phyloP scores from a whole-genome alignment of 2,888 invertebrate species.

The Pachydiplax longipennis region DNA sequence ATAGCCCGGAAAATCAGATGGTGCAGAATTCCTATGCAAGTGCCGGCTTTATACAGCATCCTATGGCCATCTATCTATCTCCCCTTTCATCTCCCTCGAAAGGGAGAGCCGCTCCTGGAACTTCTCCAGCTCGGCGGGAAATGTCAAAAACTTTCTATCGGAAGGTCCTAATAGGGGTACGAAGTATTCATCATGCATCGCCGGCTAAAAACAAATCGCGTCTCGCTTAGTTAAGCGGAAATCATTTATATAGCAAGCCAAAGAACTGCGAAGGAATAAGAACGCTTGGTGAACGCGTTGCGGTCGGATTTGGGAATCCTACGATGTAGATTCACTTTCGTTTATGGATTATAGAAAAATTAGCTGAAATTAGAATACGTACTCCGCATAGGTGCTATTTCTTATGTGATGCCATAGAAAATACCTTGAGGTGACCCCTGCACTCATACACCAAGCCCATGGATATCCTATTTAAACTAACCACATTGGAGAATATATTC shows the following conservation, averaged over 20 bases:
- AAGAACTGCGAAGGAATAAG: not conserved
- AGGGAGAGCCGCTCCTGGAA: not conserved
- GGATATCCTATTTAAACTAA: too few species aligned
- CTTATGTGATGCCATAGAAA: too few species aligned
- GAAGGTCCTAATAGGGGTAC: constrained; percentile 16
- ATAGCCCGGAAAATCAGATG: constrained; percentile 11
- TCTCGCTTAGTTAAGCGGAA: constrained; percentile 28
- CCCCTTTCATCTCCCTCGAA: not conserved
- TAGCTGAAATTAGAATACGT: not conserved
- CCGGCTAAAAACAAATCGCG: constrained; percentile 7
- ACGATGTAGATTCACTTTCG: not conserved
- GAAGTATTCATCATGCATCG: constrained; percentile 5
- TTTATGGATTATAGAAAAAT: not conserved
- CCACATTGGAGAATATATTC: too few species aligned
- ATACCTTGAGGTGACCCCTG: too few species aligned
- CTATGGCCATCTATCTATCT: not conserved
- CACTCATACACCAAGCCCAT: too few species aligned
- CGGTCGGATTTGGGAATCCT: not conserved
- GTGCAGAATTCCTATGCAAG: constrained; percentile 8
- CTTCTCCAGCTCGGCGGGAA: not conserved
- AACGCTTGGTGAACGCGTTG: not conserved
- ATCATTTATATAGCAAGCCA: constrained; percentile 6
- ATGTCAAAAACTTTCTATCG: constrained; percentile 28
- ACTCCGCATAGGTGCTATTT: not conserved
- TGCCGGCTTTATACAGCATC: not conserved